Base-by-base conservation (phyloP, 2,797 vertebrate genomes). In the Zalophus californianus region DNA sequence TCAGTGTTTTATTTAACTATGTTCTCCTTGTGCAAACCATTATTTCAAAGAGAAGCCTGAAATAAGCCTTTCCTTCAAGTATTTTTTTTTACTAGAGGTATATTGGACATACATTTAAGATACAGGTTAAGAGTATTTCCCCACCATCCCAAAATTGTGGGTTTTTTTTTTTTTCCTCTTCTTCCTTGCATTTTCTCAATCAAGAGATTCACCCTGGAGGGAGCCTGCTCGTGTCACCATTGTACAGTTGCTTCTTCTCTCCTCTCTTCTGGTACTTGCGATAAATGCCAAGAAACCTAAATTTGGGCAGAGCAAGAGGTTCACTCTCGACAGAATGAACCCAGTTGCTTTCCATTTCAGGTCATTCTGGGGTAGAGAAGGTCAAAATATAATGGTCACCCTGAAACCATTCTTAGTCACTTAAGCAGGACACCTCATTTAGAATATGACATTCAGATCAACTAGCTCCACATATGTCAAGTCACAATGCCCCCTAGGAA, bases 401-500 rank as follows among this genome's bases (percentile, higher is more conserved):
- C 90, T 73, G 68, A 89, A 97, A 86, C 91, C 73, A 86, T 80
- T 95, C 77, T 93, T 70, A 77, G 73, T 78, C 72, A 95, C 84
- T 95, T 89, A 86, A 90, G 87, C 56, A 68, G 58, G 41, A 73
- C 41, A 86, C 48, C 91, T 93, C 84, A 95, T 86, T 97, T 97
- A 97, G 96, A 95, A 96, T 68, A 72, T 23, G 85, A 62, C 95
- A 94, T 84, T 97, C 79, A 79, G 68, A 96, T 96, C 95, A 92
- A 88, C 92, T 4, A 64, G 50, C 41, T 94, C 54, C 44, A 41
- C 44, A 73, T 38, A 96, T 86, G 96, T 97, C 97, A 97, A 95
- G 62, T 68, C 68, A 52, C 78, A 41, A 35, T 96, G 97, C 85
- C 97, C 92, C 92, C 87, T 48, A 92, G 91, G 91, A 98, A 97